Conservation (phyloP, 2,888 invertebrate species). For the Athalia rosae region DNA sequence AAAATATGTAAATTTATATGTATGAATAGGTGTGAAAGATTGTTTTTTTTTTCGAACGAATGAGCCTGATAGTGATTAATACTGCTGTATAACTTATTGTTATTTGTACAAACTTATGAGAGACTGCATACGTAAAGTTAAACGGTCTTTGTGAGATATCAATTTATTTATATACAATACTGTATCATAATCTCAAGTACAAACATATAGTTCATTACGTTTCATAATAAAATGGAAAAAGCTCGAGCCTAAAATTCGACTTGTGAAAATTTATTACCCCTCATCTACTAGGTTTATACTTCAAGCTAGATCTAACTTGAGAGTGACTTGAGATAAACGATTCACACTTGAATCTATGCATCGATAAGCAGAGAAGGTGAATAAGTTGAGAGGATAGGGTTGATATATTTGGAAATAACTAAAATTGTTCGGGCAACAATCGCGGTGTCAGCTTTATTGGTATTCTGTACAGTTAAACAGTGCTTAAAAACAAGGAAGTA, state of each 20-base stretch:
- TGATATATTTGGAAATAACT: not conserved
- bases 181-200: slow-evolving; percentile 70
- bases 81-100: slow-evolving; percentile 68
- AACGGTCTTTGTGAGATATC: slow-evolving; percentile 69
- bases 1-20: slow-evolving; percentile 60
- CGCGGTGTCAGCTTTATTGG: slow-evolving; percentile 18
- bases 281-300: not conserved
- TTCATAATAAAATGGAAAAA: slow-evolving; percentile 66
- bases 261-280: slow-evolving; percentile 5
- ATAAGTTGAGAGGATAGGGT: not conserved
- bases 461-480: slow-evolving; percentile 23
- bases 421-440: not conserved
- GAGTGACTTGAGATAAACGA: no score
- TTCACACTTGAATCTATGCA: no score
- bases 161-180: slow-evolving; percentile 70
- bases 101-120: slow-evolving; percentile 69
- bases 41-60: slow-evolving; percentile 59
- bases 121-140: slow-evolving; percentile 65
- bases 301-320: no score
- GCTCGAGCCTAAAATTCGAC: slow-evolving; percentile 49
- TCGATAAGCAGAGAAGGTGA: not conserved
- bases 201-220: slow-evolving; percentile 70
- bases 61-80: slow-evolving; percentile 65
- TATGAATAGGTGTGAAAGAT: slow-evolving; percentile 59
- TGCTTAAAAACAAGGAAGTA: not conserved